Evolutionary conservation across 2,888 invertebrate genomes (phyloP), one percentile per base, ranked within the genome.

Genomic region (Acanthosoma haemorrhoidale): DNA sequence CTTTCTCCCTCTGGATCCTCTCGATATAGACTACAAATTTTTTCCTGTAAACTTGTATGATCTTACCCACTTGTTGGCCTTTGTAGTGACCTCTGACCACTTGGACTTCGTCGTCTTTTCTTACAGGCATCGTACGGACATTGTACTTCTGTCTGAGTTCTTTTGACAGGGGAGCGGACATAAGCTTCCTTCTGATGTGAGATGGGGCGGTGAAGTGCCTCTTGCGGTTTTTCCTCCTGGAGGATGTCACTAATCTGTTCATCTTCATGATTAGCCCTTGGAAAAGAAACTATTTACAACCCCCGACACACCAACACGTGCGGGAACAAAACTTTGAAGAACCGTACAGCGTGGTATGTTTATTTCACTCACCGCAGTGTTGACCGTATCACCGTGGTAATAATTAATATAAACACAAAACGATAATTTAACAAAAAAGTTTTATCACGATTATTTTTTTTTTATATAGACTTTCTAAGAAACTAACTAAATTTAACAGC

Each of bases 81-180:
- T 98, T 98, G 85, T 94, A 97, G 82, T 99, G 99, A 72, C 99
- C 99, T 73, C 98, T 88, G 73, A 96, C 94, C 77, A 96, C 94
- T 88, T 96, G 95, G 71, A 99, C 99, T 88, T 99, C 99, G 80
- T 99, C 99, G 80, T 99, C 99, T 82, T 96, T 98, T 76, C 98
- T 90, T 80, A 99, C 96, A 68, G 99, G 99, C 90, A 99, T 97
- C 71, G 95, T 91, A 76, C 96, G 89, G 67, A 99, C 97, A 83
- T 94, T 96, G 86, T 99, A 97, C 81, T 99, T 99, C 80, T 92
- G 91, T 78, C 94, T 86, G 74, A 99, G 85, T 82, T 99, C 99
- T 83, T 99, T 99, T 38, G 97, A 97, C 66, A 99, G 85, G 21
- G 98, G 97, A 13, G 98, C 86, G 69, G 96, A 96, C 97, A 98